A percentile compares a stretch with the other conserved stretches of the same genome.
Conservation (phyloP, 53 echinoderm and acorn worm genomes). For the Pentamera pediparva region DNA sequence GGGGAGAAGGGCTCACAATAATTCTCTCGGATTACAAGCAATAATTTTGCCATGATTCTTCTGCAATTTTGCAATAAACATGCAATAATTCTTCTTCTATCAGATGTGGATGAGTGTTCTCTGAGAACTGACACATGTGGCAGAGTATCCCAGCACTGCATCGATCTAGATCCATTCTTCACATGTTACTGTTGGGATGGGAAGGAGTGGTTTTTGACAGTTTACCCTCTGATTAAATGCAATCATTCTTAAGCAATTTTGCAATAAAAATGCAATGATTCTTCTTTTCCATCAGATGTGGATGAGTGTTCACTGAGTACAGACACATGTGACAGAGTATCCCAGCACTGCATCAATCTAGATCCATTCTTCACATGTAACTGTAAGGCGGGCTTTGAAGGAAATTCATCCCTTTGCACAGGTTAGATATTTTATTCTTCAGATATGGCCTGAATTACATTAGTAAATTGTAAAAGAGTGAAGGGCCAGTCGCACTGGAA, state of each 20-base stretch:
- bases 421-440: not conserved
- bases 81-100: not conserved
- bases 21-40: too few species aligned
- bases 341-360: not conserved
- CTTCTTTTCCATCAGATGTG: not conserved
- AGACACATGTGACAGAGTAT: constrained; percentile 33
- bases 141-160: not conserved
- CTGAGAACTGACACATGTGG: constrained; percentile 46
- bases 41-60: too few species aligned
- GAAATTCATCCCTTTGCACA: not conserved
- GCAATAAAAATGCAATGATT: too few species aligned
- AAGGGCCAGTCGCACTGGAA: too few species aligned
- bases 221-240: too few species aligned
- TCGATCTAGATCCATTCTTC: not conserved
- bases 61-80: too few species aligned
- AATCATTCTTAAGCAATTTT: too few species aligned
- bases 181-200: not conserved
- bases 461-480: too few species aligned
- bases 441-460: too few species aligned
- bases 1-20: not conserved
- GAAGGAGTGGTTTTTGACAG: not conserved
- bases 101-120: constrained; percentile 41
- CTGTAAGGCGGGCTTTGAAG: not conserved
- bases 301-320: constrained; percentile 45
- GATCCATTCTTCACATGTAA: not conserved